Percentiles rank a stretch among this genome's conserved stretches.
These are phyloP conservation scores for Rhodeus uyekii DNA, from an alignment of 2,797 vertebrate species.

Conservation along the genomic window DNA sequence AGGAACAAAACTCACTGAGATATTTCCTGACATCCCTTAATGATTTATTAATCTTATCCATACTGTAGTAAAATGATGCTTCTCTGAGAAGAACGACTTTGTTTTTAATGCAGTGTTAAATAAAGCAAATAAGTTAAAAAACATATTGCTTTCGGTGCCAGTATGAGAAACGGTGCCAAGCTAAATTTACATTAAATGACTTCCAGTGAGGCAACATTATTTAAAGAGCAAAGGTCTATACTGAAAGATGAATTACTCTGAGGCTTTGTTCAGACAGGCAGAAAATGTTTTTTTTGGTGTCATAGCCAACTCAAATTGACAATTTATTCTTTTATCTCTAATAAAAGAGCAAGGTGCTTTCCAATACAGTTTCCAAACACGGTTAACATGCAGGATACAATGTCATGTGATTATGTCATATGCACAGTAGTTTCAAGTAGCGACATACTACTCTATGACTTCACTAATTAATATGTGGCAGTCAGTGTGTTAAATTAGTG, in stretches of 20 bases:
- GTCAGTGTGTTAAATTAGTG: neutral
- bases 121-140: neutral
- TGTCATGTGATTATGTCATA: neutral
- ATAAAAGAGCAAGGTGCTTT: neutral
- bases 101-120: neutral
- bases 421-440: neutral
- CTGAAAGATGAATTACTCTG: neutral
- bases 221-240: neutral
- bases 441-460: neutral
- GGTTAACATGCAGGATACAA: neutral
- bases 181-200: conserved; percentile 15
- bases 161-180: neutral
- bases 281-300: neutral
- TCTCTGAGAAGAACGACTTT: neutral
- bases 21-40: neutral
- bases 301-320: neutral
- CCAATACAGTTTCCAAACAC: neutral
- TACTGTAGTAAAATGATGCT: neutral
- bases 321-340: neutral
- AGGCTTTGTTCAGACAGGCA: neutral
- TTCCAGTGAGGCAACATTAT: neutral
- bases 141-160: neutral
- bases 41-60: neutral
- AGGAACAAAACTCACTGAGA: no score
- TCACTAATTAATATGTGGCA: neutral